Conservation (phyloP, 2,113 vertebrate species). For the Festucalex cinctus region DNA sequence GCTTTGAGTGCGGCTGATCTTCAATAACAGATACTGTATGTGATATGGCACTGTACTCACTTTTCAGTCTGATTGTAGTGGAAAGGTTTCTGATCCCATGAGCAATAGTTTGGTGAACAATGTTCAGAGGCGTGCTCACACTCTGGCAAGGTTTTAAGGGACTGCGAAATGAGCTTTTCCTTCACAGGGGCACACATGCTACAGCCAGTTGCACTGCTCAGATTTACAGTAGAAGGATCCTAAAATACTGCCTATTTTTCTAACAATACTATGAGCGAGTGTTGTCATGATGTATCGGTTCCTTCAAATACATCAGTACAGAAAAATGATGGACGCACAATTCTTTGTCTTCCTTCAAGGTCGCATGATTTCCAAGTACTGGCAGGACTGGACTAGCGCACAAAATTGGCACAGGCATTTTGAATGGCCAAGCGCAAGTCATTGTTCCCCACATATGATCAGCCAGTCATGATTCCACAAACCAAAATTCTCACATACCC, state of each 20-base stretch:
- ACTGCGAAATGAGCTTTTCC: slow-evolving; percentile 13
- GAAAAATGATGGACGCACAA: no score
- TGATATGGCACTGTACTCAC: slow-evolving; percentile 7
- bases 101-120: slow-evolving; percentile 11
- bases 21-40: slow-evolving; percentile 33
- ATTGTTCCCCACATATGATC: no score
- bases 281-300: no score
- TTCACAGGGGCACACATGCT: slow-evolving; percentile 10
- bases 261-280: neutral
- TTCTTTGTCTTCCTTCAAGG: no score
- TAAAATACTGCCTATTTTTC: neutral
- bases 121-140: neutral
- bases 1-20: slow-evolving; percentile 29
- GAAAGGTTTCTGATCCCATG: slow-evolving; percentile 20
- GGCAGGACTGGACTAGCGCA: no score
- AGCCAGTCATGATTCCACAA: no score
- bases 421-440: no score
- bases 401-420: no score
- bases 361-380: no score
- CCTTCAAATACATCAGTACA: no score
- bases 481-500: no score
- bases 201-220: slow-evolving; percentile 14
- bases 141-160: neutral
- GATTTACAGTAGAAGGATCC: slow-evolving; percentile 4
- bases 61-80: slow-evolving; percentile 17